Percentiles rank a stretch among this genome's conserved stretches.
Evolutionary conservation across 2,888 invertebrate genomes (phyloP).

Genomic region (Crematogaster levior): DNA sequence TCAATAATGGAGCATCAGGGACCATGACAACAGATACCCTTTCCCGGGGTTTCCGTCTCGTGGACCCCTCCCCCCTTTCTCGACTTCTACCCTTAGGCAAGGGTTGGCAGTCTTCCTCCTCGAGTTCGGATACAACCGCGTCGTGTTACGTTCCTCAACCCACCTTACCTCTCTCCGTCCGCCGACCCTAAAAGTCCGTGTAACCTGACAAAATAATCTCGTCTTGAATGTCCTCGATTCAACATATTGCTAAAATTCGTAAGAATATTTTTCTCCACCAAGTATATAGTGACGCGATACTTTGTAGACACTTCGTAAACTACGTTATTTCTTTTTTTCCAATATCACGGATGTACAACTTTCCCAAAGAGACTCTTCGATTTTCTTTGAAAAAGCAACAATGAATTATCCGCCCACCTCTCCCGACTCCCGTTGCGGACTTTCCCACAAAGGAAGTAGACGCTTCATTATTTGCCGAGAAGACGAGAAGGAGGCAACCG

Average conservation of each 20-base stretch:
- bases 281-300: not conserved
- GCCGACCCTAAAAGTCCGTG: slow-evolving; percentile 40
- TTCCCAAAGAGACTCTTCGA: not conserved
- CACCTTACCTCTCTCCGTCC: not conserved
- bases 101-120: slow-evolving; percentile 64
- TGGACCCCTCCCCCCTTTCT: slow-evolving; percentile 74
- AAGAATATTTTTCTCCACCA: not conserved
- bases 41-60: slow-evolving; percentile 79
- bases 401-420: not conserved
- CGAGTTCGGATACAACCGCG: slow-evolving; percentile 53
- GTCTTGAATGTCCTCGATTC: slow-evolving; percentile 5
- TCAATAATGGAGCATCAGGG: slow-evolving; percentile 86
- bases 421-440: not conserved
- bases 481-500: not conserved
- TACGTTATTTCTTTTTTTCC: not conserved
- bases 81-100: slow-evolving; percentile 52
- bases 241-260: not conserved
- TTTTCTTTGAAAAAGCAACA: not conserved
- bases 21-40: slow-evolving; percentile 86
- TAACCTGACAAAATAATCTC: slow-evolving; percentile 48
- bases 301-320: not conserved
- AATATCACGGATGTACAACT: not conserved
- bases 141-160: slow-evolving; percentile 64
- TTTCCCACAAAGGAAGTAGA: slow-evolving; percentile 2
- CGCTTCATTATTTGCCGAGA: slow-evolving; percentile 15